Conservation (phyloP, 2,113 vertebrate species). For the Saguinus imperator region DNA sequence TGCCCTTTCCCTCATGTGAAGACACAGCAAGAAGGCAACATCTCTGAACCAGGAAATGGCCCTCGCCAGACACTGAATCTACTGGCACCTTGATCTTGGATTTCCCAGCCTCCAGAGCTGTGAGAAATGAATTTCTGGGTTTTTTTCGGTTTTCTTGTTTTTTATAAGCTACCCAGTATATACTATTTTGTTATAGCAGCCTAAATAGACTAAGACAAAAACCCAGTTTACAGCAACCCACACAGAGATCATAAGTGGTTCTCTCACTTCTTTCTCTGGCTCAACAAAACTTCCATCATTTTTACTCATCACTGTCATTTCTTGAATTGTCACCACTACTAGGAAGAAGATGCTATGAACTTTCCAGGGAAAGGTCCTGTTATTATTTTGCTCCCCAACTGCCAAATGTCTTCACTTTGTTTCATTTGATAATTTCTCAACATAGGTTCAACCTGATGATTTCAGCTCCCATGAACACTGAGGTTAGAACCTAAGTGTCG, state of each 20-base stretch:
- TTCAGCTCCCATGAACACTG: not conserved
- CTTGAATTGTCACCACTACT: not conserved
- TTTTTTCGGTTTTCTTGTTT: not conserved
- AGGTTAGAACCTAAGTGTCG: not conserved
- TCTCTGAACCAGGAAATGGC: not conserved
- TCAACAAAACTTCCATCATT: not conserved
- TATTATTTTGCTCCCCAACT: not conserved
- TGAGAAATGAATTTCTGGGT: not conserved
- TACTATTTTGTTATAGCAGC: not conserved
- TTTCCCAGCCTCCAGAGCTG: not conserved
- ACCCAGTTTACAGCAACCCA: not conserved
- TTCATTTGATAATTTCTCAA: not conserved
- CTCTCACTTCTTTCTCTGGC: not conserved
- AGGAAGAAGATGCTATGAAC: conserved; percentile 6
- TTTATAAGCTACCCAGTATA: not conserved
- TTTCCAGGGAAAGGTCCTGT: not conserved
- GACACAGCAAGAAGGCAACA: not conserved
- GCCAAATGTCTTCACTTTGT: not conserved
- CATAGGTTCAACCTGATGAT: not conserved
- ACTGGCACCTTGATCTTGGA: not conserved
- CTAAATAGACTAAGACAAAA: not conserved
- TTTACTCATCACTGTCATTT: not conserved
- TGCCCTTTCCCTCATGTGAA: not conserved
- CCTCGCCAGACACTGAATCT: not conserved
- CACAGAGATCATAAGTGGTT: not conserved